phyloP scores from a whole-genome alignment of 2,888 invertebrate genomes.

The Rhogogaster chlorosoma region DNA sequence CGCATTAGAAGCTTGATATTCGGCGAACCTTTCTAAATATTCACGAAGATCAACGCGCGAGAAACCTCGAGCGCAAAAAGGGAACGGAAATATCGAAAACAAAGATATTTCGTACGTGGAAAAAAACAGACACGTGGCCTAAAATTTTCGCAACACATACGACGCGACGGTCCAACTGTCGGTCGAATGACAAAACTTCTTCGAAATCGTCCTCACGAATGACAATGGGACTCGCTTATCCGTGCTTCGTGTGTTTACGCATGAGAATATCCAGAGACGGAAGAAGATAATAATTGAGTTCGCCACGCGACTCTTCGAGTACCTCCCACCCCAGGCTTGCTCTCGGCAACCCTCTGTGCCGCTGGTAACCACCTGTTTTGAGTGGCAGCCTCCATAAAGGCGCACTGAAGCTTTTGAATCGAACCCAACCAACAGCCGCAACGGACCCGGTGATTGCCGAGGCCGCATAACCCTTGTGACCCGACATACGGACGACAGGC shows the following conservation, averaged over 20 bases:
- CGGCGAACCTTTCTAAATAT: background rate
- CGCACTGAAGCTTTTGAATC: conserved; percentile 38
- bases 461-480: conserved; percentile 60
- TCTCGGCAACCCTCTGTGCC: conserved; percentile 63
- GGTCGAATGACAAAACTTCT: background rate
- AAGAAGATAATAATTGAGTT: conserved; percentile 75
- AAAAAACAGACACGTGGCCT: background rate
- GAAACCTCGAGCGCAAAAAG: background rate
- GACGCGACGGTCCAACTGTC: conserved; percentile 6
- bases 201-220: background rate
- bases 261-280: conserved; percentile 19
- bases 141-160: background rate
- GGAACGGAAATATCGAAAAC: background rate
- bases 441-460: conserved; percentile 53
- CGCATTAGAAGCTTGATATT: background rate
- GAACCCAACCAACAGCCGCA: conserved; percentile 56
- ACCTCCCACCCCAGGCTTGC: conserved; percentile 66
- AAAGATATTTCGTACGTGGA: background rate
- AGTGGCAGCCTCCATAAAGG: conserved; percentile 60
- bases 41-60: background rate
- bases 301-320: conserved; percentile 77
- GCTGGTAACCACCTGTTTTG: conserved; percentile 76
- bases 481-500: conserved; percentile 74
- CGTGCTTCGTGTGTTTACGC: background rate
- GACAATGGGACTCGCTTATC: conserved; percentile 11